A percentile compares a stretch with the other conserved stretches of the same genome.
phyloP scores from a whole-genome alignment of 2,888 invertebrate species.

The Tenthredo notha region DNA sequence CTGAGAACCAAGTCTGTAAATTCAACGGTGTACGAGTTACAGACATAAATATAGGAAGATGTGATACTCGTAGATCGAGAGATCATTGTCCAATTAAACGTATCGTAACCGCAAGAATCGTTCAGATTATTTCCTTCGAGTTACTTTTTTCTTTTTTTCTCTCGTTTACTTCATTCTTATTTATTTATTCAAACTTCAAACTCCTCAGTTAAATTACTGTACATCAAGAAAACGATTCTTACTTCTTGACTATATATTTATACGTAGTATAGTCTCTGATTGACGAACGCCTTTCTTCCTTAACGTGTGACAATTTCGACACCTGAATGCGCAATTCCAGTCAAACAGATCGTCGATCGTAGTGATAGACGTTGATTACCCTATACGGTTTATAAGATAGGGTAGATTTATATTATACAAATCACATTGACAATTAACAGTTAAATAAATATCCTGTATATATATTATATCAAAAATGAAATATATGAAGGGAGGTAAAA shows the following conservation, averaged over 20 bases:
- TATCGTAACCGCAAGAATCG: neutral
- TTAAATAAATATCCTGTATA: too few relatives aligned
- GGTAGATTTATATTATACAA: too few relatives aligned
- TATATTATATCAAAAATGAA: too few relatives aligned
- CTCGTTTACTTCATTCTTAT: neutral
- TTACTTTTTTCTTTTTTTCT: neutral
- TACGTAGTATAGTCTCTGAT: neutral
- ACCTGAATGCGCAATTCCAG: constrained; percentile 2
- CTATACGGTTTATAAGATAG: too few relatives aligned
- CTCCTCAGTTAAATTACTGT: neutral
- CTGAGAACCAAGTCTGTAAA: too few relatives aligned
- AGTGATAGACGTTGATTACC: constrained; percentile 46
- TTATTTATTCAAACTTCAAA: neutral
- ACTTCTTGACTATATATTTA: neutral
- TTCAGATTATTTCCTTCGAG: neutral
- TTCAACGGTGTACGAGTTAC: too few relatives aligned
- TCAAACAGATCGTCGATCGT: neutral
- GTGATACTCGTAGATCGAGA: neutral
- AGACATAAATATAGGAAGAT: neutral
- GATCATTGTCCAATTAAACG: constrained; percentile 4
- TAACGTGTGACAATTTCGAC: constrained; percentile 26
- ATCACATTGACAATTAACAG: too few relatives aligned
- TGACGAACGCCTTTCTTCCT: constrained; percentile 25
- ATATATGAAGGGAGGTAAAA: too few relatives aligned
- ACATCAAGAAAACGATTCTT: neutral